These are phyloP conservation scores for Gerris lacustris DNA, from an alignment of 2,888 invertebrate genomes.

Conservation along the genomic window DNA sequence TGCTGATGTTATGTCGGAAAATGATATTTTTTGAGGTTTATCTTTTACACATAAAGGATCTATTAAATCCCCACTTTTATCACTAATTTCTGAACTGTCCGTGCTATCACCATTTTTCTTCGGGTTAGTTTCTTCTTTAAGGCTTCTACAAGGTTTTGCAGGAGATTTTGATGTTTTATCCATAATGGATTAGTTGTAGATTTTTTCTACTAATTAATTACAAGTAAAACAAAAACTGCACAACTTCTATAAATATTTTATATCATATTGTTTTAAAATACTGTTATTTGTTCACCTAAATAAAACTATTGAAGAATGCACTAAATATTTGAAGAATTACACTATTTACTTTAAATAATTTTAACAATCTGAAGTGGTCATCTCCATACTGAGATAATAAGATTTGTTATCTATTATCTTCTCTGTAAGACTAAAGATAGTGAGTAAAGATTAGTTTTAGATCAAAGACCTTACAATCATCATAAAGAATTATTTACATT, in stretches of 20 bases:
- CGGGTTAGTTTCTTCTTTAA: not conserved
- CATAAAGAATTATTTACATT: not conserved
- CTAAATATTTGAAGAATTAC: too few relatives aligned
- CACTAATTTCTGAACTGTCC: not conserved
- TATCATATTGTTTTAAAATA: too few relatives aligned
- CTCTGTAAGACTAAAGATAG: not conserved
- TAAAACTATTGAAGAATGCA: too few relatives aligned
- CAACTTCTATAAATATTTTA: too few relatives aligned
- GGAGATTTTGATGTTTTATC: not conserved
- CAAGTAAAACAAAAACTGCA: too few relatives aligned
- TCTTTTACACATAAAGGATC: slow-evolving; percentile 53
- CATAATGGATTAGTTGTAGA: not conserved
- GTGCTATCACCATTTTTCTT: not conserved
- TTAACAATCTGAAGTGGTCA: too few relatives aligned
- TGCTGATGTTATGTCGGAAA: slow-evolving; percentile 80
- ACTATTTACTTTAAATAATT: too few relatives aligned
- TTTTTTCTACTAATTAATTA: too few relatives aligned
- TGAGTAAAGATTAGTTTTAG: not conserved
- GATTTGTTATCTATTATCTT: not conserved
- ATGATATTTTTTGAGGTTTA: slow-evolving; percentile 56
- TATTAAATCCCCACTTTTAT: slow-evolving; percentile 20
- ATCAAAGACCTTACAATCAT: too few relatives aligned
- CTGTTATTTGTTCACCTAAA: too few relatives aligned
- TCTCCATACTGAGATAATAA: too few relatives aligned
- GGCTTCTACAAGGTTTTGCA: not conserved